Conservation (phyloP, 2,113 vertebrate species). For the Nycticebus coucang region DNA sequence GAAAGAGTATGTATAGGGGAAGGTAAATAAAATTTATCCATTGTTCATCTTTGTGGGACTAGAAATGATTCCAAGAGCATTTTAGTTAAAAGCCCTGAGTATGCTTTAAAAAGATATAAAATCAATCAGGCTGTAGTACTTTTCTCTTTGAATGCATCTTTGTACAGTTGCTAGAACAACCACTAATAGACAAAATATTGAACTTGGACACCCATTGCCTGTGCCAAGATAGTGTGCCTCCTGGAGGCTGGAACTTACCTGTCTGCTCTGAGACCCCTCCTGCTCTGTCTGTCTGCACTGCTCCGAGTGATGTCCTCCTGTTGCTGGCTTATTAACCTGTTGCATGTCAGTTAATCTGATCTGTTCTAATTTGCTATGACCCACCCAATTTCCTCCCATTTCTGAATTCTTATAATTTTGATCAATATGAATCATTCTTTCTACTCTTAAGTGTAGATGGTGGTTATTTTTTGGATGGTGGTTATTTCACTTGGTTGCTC, state of each 20-base stretch:
- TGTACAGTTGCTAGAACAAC: conserved; percentile 73
- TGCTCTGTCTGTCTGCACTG: conserved; percentile 70
- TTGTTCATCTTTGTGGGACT: conserved; percentile 41
- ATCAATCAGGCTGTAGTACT: conserved; percentile 60
- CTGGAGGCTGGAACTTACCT: conserved; percentile 18
- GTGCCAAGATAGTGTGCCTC: conserved; percentile 17
- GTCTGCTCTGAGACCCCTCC: conserved; percentile 50
- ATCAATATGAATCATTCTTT: conserved; percentile 72
- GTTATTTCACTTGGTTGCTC: conserved; percentile 62
- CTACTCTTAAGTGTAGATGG: conserved; percentile 58
- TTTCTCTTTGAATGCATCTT: conserved; percentile 79
- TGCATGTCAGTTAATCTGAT: conserved; percentile 74
- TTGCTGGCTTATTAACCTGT: conserved; percentile 65
- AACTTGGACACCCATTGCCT: conserved; percentile 45
- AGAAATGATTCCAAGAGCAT: conserved; percentile 52
- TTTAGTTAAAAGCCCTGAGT: conserved; percentile 52
- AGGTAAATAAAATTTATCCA: conserved; percentile 57
- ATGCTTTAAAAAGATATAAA: conserved; percentile 76
- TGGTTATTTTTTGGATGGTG: conserved; percentile 50
- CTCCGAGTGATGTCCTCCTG: conserved; percentile 59
- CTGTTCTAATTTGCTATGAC: conserved; percentile 51
- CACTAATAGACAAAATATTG: conserved; percentile 28
- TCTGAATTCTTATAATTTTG: conserved; percentile 66
- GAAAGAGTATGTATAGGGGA: conserved; percentile 7
- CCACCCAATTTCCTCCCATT: conserved; percentile 68